Base-by-base conservation (phyloP, 1,140 invertebrate genomes). In the Campoletis sonorensis region DNA sequence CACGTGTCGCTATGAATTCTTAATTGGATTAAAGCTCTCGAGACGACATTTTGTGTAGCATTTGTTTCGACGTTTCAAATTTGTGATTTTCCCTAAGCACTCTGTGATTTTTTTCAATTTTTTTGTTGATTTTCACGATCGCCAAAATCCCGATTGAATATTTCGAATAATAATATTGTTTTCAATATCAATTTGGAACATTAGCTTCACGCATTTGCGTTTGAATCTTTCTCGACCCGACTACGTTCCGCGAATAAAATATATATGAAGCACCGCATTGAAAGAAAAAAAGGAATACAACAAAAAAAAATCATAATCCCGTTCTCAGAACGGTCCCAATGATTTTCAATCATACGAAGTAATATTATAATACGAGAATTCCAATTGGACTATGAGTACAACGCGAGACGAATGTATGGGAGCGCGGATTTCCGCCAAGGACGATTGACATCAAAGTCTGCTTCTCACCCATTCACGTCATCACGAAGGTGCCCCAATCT, bases 391-490 rank as follows among this genome's bases (percentile, higher is more conserved):
- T 26, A 26, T 23, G 61, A 64, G n/a, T 27, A 64, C 23, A 27
- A 64, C 23, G 21, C 1, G 21, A n/a, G n/a, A n/a, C 58, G 23
- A 4, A 23, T 64, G 27, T 8, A 64, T 64, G 61, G n/a, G 61
- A n/a, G 21, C 11, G 23, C 61, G 23, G 27, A 64, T 64, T 64
- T 64, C 61, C 61, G n/a, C 54, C 73, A 77, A 77, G 73, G 73
- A 77, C 71, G 71, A 79, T 82, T 75, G 70, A 79, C 71, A 79
- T 75, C 70, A 79, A 82, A 77, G 58, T 68, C 61, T n/a, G 58
- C 21, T 37, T 77, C 76, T 80, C 54, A 23, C 51, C 79, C 64
- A 81, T 81, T 81, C 64, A 81, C 73, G 80, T 81, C 80, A 81
- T 54, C 37, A n/a, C 10, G 18, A 4, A 45, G 73, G 73, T 58